phyloP scores from a whole-genome alignment of 2,888 invertebrate species.

The Trissolcus japonicus region DNA sequence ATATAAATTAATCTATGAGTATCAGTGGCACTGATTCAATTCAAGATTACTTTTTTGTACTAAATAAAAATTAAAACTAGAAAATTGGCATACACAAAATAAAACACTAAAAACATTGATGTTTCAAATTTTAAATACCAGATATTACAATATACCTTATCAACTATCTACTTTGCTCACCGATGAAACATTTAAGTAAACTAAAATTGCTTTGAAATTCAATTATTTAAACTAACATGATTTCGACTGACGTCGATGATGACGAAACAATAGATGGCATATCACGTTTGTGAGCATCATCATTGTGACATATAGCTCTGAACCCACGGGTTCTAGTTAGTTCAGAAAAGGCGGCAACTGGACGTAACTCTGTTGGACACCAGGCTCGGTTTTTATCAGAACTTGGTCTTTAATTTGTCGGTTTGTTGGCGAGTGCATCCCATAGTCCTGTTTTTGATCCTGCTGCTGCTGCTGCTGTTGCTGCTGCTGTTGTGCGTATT shows the following conservation, averaged over 20 bases:
- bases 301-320: slow-evolving; percentile 59
- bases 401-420: slow-evolving; percentile 76
- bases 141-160: too few species aligned
- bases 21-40: slow-evolving; percentile 3
- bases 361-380: slow-evolving; percentile 81
- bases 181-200: too few species aligned
- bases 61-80: neutral
- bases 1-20: slow-evolving; percentile 9
- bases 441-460: slow-evolving; percentile 70
- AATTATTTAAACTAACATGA: too few species aligned
- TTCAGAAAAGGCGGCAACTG: slow-evolving; percentile 88
- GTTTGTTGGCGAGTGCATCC: slow-evolving; percentile 71
- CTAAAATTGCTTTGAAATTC: too few species aligned
- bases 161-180: too few species aligned
- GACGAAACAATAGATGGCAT: neutral
- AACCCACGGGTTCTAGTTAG: slow-evolving; percentile 76
- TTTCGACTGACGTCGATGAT: too few species aligned
- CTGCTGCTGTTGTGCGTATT: slow-evolving; percentile 79
- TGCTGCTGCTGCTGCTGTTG: slow-evolving; percentile 76
- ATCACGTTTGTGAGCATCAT: neutral
- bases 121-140: too few species aligned
- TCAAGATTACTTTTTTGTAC: neutral
- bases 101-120: too few species aligned
- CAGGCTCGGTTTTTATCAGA: slow-evolving; percentile 80
- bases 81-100: too few species aligned